Conservation (phyloP, 2,888 invertebrate genomes). For the Ichneumon xanthorius region DNA sequence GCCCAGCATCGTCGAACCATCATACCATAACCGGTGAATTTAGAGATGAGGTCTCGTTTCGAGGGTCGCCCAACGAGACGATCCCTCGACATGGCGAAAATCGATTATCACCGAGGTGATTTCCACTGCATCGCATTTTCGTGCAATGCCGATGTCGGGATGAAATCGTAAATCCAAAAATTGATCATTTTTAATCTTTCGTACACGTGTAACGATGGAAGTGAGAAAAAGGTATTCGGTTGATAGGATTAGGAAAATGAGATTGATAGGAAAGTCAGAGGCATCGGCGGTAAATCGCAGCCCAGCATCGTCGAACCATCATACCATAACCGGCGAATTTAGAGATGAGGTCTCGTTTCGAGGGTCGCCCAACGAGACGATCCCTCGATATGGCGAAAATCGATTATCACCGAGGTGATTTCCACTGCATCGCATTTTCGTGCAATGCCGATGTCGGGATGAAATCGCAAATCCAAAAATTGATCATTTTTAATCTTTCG, state of each 20-base stretch:
- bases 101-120: constrained; percentile 18
- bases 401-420: constrained; percentile 17
- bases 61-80: not conserved
- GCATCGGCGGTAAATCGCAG: constrained; percentile 1
- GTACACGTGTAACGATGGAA: not conserved
- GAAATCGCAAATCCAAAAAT: not conserved
- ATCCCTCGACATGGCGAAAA: not conserved
- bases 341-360: not conserved
- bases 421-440: not conserved
- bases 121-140: not conserved
- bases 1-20: constrained; percentile 20
- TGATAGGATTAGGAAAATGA: constrained; percentile 9
- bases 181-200: not conserved
- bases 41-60: not conserved
- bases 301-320: constrained; percentile 16
- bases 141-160: not conserved
- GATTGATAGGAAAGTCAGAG: not conserved
- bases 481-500: not conserved
- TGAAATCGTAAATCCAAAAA: not conserved
- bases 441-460: not conserved
- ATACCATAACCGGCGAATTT: constrained; percentile 7
- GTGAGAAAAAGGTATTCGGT: not conserved
- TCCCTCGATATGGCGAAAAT: not conserved
- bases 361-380: not conserved
- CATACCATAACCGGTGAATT: constrained; percentile 9